These are phyloP conservation scores for Falco punctatus DNA, from an alignment of 2,113 vertebrate species.

Conservation along the genomic window DNA sequence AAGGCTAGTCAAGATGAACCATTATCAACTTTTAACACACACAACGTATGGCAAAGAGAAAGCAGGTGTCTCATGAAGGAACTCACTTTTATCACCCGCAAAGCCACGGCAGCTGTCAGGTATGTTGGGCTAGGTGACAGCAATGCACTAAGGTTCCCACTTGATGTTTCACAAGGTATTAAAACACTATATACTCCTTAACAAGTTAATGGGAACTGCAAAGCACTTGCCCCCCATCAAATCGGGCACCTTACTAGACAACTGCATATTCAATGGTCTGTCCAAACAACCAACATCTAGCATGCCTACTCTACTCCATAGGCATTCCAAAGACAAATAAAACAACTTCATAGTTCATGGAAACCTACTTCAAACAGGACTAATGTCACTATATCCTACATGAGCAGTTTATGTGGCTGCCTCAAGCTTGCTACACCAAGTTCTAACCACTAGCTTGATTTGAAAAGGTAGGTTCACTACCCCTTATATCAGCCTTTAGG, in stretches of 20 bases:
- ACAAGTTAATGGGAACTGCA: neutral
- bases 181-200: neutral
- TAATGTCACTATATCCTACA: neutral
- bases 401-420: accelerated
- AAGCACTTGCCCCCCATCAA: neutral
- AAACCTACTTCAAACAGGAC: neutral
- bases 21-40: neutral
- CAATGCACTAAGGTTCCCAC: neutral
- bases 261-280: neutral
- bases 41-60: neutral
- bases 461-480: neutral
- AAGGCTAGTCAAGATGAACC: neutral
- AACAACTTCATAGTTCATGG: neutral
- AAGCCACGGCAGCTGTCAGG: neutral
- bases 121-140: neutral
- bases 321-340: neutral
- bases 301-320: neutral
- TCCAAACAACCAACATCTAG: neutral
- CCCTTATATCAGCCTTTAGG: neutral
- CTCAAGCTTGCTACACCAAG: neutral
- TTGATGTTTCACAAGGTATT: neutral
- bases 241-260: neutral
- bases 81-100: neutral
- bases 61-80: neutral
- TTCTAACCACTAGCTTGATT: neutral